phyloP scores from a whole-genome alignment of 2,113 vertebrate species.

The Ceyx margarethae region DNA sequence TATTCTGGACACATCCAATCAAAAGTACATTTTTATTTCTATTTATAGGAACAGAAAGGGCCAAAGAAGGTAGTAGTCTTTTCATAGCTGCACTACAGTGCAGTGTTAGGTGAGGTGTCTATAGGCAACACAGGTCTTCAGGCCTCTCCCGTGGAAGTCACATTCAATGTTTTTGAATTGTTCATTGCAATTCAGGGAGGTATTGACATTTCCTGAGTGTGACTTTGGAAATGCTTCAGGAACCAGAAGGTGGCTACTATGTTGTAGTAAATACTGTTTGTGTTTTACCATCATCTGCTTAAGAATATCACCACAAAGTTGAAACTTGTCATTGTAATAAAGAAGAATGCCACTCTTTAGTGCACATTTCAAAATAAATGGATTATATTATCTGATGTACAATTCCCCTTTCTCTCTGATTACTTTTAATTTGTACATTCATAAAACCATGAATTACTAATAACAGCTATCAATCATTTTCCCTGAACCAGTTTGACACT shows the following conservation, averaged over 20 bases:
- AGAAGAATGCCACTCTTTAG: neutral
- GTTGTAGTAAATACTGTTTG: neutral
- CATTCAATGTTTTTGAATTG: neutral
- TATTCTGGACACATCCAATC: neutral
- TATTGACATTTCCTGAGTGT: neutral
- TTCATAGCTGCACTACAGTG: neutral
- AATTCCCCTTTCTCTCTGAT: slow-evolving; percentile 2
- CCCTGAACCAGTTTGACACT: neutral
- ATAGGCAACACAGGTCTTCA: neutral
- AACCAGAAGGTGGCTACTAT: neutral
- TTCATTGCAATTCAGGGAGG: neutral
- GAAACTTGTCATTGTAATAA: neutral
- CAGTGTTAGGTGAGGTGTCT: neutral
- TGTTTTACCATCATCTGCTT: neutral
- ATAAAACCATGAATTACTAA: slow-evolving; percentile 32
- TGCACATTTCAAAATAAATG: slow-evolving; percentile 27
- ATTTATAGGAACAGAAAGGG: neutral
- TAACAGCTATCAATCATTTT: slow-evolving; percentile 40
- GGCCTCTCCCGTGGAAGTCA: neutral
- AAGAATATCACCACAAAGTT: neutral
- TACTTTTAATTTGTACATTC: slow-evolving; percentile 55
- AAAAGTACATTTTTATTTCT: neutral
- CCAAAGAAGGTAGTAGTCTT: neutral
- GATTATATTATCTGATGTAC: slow-evolving; percentile 8
- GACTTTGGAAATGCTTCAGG: neutral